Evolutionary conservation across 1,140 invertebrate species (phyloP).

Genomic region (Drosophila kepulauana): DNA sequence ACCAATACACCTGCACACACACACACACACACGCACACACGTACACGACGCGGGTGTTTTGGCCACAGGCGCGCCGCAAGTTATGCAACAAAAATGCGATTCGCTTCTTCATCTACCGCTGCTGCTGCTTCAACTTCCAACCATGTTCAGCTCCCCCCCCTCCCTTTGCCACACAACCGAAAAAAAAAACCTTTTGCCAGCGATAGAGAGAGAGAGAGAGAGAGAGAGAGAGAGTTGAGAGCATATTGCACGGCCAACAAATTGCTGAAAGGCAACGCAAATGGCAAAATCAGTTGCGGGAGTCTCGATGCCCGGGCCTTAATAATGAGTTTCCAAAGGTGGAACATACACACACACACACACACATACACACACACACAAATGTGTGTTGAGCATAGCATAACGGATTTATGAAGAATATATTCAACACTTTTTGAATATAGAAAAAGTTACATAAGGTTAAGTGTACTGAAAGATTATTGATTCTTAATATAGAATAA

Average conservation of each 20-base stretch:
- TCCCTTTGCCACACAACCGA: background rate
- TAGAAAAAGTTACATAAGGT: no score
- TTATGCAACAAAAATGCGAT: conserved; percentile 71
- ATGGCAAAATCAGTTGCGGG: background rate
- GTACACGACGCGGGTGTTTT: conserved; percentile 56
- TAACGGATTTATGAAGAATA: no score
- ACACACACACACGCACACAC: conserved; percentile 14
- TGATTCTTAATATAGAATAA: no score
- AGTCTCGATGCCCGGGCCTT: background rate
- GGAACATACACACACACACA: no score
- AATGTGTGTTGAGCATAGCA: no score
- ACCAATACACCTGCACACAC: conserved; percentile 4
- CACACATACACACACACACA: no score
- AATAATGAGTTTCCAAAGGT: no score
- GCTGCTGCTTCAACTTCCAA: background rate
- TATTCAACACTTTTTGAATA: no score
- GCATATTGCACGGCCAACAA: conserved; percentile 1
- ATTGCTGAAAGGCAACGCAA: background rate
- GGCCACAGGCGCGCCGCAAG: conserved; percentile 70
- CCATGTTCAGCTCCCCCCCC: conserved; percentile 3
- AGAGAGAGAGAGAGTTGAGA: background rate
- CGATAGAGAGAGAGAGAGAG: background rate
- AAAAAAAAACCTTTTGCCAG: background rate
- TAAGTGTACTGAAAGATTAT: no score
- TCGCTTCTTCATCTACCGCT: no score